phyloP scores from a whole-genome alignment of 2,113 vertebrate genomes.

The Xerus inauris region DNA sequence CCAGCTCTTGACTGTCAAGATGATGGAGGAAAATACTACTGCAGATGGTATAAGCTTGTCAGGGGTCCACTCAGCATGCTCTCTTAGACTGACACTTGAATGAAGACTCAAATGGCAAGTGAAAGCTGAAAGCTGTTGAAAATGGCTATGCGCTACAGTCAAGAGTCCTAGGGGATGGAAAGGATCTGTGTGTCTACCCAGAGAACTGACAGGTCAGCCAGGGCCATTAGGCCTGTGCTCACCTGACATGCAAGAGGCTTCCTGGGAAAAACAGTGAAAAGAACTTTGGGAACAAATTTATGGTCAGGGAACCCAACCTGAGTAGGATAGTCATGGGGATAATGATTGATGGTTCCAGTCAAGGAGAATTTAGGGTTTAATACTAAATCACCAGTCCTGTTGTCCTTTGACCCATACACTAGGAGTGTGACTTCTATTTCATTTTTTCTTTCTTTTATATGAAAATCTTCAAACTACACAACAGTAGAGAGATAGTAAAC shows the following conservation, averaged over 20 bases:
- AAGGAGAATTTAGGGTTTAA: not conserved
- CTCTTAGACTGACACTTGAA: slow-evolving; percentile 51
- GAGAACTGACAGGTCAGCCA: not conserved
- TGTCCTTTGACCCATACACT: not conserved
- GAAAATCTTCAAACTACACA: slow-evolving; percentile 1
- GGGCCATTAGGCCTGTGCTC: not conserved
- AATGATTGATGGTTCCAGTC: not conserved
- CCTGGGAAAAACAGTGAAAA: not conserved
- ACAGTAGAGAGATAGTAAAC: not conserved
- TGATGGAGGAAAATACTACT: slow-evolving; percentile 67
- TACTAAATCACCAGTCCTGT: rapidly evolving
- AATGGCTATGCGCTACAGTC: not conserved
- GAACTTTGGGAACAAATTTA: not conserved
- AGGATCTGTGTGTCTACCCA: not conserved
- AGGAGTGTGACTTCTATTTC: not conserved
- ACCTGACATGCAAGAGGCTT: not conserved
- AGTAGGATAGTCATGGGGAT: not conserved
- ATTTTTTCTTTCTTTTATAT: not conserved
- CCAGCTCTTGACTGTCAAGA: slow-evolving; percentile 69
- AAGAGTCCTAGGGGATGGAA: not conserved
- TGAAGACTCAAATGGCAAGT: slow-evolving; percentile 34
- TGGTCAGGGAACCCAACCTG: not conserved
- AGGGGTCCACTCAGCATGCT: not conserved
- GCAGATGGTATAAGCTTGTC: slow-evolving; percentile 64
- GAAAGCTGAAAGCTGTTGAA: slow-evolving; percentile 35